Conservation (phyloP, 2,797 vertebrate species). For the Hirundo rustica region DNA sequence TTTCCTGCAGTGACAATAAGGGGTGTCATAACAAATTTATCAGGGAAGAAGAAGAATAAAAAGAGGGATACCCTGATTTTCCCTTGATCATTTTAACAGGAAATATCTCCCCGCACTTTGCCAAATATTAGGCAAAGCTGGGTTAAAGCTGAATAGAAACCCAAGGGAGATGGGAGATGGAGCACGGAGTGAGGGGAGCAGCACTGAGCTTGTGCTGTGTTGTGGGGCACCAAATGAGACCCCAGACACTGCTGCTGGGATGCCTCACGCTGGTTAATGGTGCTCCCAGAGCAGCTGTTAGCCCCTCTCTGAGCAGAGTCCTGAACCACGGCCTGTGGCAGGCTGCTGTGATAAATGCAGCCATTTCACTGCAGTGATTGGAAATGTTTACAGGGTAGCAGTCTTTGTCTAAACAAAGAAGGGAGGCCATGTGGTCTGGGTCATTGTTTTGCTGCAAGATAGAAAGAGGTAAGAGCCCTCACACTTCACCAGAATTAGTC, state of each 20-base stretch:
- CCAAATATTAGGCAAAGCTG: not conserved
- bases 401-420: conserved; percentile 14
- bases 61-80: not conserved
- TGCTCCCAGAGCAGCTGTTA: not conserved
- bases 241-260: not conserved
- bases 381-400: not conserved
- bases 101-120: not conserved
- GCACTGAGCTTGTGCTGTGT: not conserved
- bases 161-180: not conserved
- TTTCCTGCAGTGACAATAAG: not conserved
- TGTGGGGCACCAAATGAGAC: not conserved
- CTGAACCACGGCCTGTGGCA: not conserved
- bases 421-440: not conserved
- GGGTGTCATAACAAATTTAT: not conserved
- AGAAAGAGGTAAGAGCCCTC: not conserved
- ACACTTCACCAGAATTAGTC: not conserved
- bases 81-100: not conserved
- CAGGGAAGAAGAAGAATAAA: not conserved
- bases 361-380: not conserved
- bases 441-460: conserved; percentile 6
- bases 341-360: not conserved
- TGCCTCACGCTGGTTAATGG: not conserved
- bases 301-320: not conserved
- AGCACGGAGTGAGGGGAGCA: not conserved
- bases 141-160: not conserved